Conservation (phyloP, 2,113 vertebrate species). For the Takifugu flavidus region DNA sequence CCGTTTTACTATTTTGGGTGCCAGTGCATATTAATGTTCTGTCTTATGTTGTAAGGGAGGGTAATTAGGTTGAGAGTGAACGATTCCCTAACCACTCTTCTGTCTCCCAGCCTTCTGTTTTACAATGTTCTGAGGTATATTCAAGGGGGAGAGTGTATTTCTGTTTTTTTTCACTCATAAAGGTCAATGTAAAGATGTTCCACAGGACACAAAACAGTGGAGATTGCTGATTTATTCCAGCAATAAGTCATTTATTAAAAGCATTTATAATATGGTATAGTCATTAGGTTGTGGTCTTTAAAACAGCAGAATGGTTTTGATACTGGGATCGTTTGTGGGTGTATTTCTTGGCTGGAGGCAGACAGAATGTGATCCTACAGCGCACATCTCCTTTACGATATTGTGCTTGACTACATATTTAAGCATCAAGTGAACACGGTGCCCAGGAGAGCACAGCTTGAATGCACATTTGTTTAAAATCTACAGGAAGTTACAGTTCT, state of each 20-base stretch:
- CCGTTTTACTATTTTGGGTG: slow-evolving; percentile 71
- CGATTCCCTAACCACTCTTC: slow-evolving; percentile 74
- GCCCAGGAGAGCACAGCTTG: slow-evolving; percentile 58
- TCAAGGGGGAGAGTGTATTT: slow-evolving; percentile 36
- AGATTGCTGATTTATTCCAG: no score
- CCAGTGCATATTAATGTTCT: slow-evolving; percentile 73
- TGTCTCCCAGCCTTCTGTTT: slow-evolving; percentile 79
- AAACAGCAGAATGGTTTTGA: no score
- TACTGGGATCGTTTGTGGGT: slow-evolving; percentile 5
- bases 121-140: slow-evolving; percentile 65
- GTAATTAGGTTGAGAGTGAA: slow-evolving; percentile 76
- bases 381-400: slow-evolving; percentile 39
- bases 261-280: no score
- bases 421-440: slow-evolving; percentile 49
- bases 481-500: slow-evolving; percentile 52
- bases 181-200: slow-evolving; percentile 37
- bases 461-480: slow-evolving; percentile 58
- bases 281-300: no score
- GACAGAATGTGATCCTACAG: slow-evolving; percentile 36
- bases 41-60: slow-evolving; percentile 69
- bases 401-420: slow-evolving; percentile 49
- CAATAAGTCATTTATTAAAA: no score
- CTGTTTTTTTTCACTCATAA: slow-evolving; percentile 26
- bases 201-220: not conserved
- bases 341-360: slow-evolving; percentile 9